Evolutionary conservation across 2,888 invertebrate species (phyloP), one percentile per base, ranked within the genome.

Genomic region (Drosophila planitibia): DNA sequence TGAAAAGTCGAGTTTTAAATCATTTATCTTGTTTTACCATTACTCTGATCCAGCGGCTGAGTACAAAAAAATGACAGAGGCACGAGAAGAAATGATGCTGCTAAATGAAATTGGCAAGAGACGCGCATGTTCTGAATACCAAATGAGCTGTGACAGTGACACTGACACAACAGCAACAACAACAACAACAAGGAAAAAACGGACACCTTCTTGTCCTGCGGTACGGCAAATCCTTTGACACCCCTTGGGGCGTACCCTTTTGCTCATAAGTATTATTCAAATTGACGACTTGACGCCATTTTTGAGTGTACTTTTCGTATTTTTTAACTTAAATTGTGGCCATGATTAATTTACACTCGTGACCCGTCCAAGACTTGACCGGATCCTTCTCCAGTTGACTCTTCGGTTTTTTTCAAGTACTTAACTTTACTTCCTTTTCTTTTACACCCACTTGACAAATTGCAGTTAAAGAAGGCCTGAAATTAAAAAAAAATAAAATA

Each of bases 1-100:
- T 91, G 90, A 89, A 87, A 87, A 87, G 90, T 88, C 71, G 82
- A 88, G 88, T 90, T 89, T 83, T 64, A 88, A 87, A 91, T 87
- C 87, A 87, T 87, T 87, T 91, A 85, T 87, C 87, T 87, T 91
- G 83, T 86, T 86, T 90, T 87, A 67, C 83, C 89, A 80, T 76
- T 72, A 76, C 74, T 53, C 54, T 22, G 72, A 61, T 54, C 65
- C 14, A 37, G 30, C 16, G 30, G n/a, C 44, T 25, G 30, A 32
- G 19, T 37, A 32, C 22, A 32, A 60, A 67, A 74, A 77, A 85
- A 81, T 90, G 87, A 83, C 89, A 76, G 73, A 71, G 91, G 76
- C 80, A 82, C 80, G 66, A 76, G 81, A 58, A 70, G 76, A 81
- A 83, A 81, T 81, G 81, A 79, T 78, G 82, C 82, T 79, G 74